A percentile compares a stretch with the other conserved stretches of the same genome.
phyloP scores from a whole-genome alignment of 2,888 invertebrate genomes.

The Oasisia sp. region DNA sequence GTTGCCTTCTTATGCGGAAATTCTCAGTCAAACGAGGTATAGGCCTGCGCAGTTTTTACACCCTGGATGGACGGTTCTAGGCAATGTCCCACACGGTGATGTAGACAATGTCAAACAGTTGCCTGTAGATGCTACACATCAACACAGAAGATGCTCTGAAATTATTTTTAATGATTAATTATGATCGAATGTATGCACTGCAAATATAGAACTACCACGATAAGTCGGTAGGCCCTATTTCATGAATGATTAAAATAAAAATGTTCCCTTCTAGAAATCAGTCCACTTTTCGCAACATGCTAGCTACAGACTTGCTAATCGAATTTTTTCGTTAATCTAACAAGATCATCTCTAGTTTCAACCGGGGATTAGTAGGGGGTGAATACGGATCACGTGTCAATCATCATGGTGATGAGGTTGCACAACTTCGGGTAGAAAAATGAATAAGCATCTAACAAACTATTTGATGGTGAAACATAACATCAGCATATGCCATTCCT shows the following conservation, averaged over 20 bases:
- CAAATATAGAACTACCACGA: neutral
- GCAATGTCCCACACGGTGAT: neutral
- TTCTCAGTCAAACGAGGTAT: too few relatives aligned
- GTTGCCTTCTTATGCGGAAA: too few relatives aligned
- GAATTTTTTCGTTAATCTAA: neutral
- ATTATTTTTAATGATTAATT: neutral
- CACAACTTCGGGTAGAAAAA: neutral
- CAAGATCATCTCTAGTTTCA: neutral
- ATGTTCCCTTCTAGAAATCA: neutral
- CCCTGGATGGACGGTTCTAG: too few relatives aligned
- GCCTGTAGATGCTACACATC: neutral
- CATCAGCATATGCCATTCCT: neutral
- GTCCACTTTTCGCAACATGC: neutral
- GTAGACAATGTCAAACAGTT: neutral
- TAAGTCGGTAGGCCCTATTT: neutral
- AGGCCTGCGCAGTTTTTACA: too few relatives aligned
- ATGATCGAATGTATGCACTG: neutral
- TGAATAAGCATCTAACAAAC: neutral
- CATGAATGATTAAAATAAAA: neutral
- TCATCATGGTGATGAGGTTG: neutral
- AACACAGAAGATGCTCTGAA: neutral
- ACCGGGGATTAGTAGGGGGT: neutral
- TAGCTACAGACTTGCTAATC: neutral
- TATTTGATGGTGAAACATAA: neutral
- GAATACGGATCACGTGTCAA: neutral